These are phyloP conservation scores for Pseudochirops cupreus DNA, from an alignment of 2,797 vertebrate genomes.

Conservation along the genomic window DNA sequence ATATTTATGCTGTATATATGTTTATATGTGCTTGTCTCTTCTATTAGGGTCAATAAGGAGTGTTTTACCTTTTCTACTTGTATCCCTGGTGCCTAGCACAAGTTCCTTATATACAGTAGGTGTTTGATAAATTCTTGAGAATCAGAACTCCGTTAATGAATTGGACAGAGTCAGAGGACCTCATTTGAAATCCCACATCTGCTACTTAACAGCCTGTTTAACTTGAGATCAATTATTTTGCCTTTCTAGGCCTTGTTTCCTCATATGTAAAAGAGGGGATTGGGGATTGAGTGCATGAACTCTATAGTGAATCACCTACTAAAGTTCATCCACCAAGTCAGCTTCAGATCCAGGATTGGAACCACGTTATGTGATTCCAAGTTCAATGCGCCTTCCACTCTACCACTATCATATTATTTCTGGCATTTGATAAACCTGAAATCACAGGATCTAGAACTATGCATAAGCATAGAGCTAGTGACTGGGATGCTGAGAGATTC, in stretches of 20 bases:
- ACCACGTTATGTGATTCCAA: not conserved
- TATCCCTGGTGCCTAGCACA: not conserved
- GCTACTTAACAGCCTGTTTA: not conserved
- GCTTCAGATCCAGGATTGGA: not conserved
- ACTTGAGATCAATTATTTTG: not conserved
- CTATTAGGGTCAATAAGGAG: not conserved
- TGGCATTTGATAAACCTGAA: not conserved
- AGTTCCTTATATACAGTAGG: not conserved
- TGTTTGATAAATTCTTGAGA: not conserved
- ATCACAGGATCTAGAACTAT: not conserved
- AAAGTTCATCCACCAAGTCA: not conserved
- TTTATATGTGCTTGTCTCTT: not conserved
- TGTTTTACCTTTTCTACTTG: not conserved
- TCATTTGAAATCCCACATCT: not conserved
- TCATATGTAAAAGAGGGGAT: not conserved
- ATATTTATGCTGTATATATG: not conserved
- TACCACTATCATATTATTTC: not conserved
- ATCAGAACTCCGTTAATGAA: not conserved
- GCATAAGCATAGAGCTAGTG: not conserved
- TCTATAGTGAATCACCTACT: not conserved
- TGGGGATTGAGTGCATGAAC: not conserved
- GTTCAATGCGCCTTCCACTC: not conserved
- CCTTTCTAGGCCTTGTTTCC: not conserved
- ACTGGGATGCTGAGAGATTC: not conserved
- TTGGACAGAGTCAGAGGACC: not conserved